Evolutionary conservation across 2,797 vertebrate species (phyloP).

Genomic region (Buceros bicornis): DNA sequence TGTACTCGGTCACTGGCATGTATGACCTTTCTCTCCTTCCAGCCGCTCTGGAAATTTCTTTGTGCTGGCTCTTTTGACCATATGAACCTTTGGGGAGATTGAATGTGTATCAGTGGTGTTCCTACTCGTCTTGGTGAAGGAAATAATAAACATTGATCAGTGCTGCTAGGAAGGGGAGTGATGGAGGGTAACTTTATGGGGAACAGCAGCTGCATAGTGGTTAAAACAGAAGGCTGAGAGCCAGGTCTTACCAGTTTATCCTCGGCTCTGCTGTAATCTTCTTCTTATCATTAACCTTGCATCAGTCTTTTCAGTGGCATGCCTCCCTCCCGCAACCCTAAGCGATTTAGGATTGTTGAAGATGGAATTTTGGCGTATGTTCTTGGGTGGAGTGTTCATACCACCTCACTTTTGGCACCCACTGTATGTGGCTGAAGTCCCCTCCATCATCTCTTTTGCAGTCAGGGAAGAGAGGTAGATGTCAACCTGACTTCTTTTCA

Average conservation of each 20-base stretch:
- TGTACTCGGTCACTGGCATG: background rate
- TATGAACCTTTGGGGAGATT: background rate
- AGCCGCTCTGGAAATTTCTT: background rate
- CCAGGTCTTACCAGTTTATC: conserved; percentile 57
- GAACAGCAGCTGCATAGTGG: conserved; percentile 19
- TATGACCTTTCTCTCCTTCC: background rate
- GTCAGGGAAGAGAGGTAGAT: background rate
- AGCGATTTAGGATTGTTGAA: conserved; percentile 29
- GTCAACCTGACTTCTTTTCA: background rate
- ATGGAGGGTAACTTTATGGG: background rate
- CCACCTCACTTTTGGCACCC: background rate
- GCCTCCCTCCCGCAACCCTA: background rate
- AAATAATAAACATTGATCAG: background rate
- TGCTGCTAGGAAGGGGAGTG: background rate
- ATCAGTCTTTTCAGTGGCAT: conserved; percentile 31
- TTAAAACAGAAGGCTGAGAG: conserved; percentile 50
- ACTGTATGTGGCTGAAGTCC: background rate
- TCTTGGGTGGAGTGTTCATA: conserved; percentile 23
- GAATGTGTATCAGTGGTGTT: background rate
- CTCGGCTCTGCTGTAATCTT: conserved; percentile 5
- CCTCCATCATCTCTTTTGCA: background rate
- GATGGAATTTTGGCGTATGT: conserved; percentile 31
- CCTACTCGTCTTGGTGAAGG: background rate
- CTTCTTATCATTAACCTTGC: conserved; percentile 58
- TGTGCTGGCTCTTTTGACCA: background rate